Evolutionary conservation across 2,888 invertebrate species (phyloP).

Genomic region (Notodromas monacha): DNA sequence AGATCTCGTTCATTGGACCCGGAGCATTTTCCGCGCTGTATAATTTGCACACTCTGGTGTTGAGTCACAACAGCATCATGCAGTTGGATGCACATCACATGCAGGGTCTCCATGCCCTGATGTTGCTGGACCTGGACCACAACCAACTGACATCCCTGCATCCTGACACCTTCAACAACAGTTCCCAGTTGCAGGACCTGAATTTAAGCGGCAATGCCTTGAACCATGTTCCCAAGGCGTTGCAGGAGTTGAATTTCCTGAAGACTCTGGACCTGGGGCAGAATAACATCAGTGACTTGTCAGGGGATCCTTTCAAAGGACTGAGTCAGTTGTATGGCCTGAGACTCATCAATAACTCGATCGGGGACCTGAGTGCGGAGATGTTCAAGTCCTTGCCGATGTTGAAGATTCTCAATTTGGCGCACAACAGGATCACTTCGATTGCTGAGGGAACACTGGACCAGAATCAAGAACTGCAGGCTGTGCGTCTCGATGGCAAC

Average conservation of each 20-base stretch:
- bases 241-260: conserved; percentile 50
- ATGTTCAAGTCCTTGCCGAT: conserved; percentile 41
- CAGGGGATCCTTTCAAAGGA: conserved; percentile 46
- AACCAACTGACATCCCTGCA: conserved; percentile 51
- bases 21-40: conserved; percentile 68
- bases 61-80: conserved; percentile 52
- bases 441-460: conserved; percentile 52
- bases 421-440: conserved; percentile 41
- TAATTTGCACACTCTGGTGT: conserved; percentile 53
- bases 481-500: conserved; percentile 56
- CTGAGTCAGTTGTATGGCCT: conserved; percentile 56
- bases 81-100: conserved; percentile 52
- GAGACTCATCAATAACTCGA: conserved; percentile 55
- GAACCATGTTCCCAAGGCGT: conserved; percentile 39
- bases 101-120: conserved; percentile 56
- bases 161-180: conserved; percentile 58
- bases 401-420: conserved; percentile 49
- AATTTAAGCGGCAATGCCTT: conserved; percentile 60
- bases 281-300: conserved; percentile 47
- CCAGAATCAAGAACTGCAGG: conserved; percentile 40
- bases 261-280: conserved; percentile 65
- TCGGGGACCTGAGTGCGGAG: conserved; percentile 42
- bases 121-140: conserved; percentile 48
- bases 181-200: conserved; percentile 37
- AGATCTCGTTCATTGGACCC: conserved; percentile 44